Conservation (phyloP, 2,797 vertebrate species). For the Gallirallus australis region DNA sequence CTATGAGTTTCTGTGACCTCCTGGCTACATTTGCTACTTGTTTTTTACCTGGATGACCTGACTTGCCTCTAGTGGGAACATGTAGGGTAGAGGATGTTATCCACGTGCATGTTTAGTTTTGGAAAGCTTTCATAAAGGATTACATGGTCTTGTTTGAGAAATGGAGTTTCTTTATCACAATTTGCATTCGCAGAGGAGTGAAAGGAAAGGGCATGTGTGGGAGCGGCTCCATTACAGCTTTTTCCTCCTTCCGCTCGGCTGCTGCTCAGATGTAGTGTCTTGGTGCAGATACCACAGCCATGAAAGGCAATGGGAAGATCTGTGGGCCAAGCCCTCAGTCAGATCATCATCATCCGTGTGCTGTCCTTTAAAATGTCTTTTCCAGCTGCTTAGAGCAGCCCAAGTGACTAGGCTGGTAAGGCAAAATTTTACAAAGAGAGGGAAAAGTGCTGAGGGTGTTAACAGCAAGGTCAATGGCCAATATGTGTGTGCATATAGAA, state of each 20-base stretch:
- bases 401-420: not conserved
- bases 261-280: not conserved
- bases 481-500: not conserved
- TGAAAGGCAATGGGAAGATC: not conserved
- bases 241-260: not conserved
- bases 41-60: not conserved
- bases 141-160: not conserved
- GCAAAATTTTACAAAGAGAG: not conserved
- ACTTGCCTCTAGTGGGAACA: fast-evolving
- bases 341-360: not conserved
- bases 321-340: not conserved
- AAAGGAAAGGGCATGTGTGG: not conserved
- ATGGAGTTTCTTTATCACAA: not conserved
- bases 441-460: not conserved
- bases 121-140: not conserved
- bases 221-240: not conserved
- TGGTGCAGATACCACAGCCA: not conserved
- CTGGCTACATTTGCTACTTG: not conserved
- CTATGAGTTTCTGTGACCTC: not conserved
- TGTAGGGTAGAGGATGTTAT: not conserved
- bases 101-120: not conserved
- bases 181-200: not conserved
- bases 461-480: fast-evolving
- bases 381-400: not conserved
- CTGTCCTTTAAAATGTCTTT: not conserved